Evolutionary conservation across 2,888 invertebrate genomes (phyloP).

Genomic region (Amphiduros pacificus): DNA sequence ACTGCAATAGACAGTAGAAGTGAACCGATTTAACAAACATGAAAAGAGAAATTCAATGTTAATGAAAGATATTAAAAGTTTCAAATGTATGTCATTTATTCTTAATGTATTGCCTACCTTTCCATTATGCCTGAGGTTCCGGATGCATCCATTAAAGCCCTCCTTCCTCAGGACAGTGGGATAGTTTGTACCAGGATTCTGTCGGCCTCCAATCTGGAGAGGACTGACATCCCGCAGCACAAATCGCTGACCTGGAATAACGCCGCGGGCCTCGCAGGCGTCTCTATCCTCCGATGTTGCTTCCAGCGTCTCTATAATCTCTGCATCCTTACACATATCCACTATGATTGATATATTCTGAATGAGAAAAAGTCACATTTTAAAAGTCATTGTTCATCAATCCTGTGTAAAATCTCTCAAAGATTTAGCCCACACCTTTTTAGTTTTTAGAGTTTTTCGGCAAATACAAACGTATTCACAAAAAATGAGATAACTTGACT

Average conservation of each 20-base stretch:
- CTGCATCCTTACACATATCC: slow-evolving; percentile 88
- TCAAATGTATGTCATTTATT: no score
- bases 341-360: no score
- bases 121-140: slow-evolving; percentile 93
- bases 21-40: no score
- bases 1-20: no score
- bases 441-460: no score
- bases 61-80: not conserved
- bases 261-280: slow-evolving; percentile 85
- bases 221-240: slow-evolving; percentile 94
- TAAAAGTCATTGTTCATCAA: no score
- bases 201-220: slow-evolving; percentile 84
- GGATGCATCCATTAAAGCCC: slow-evolving; percentile 93
- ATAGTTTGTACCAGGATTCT: slow-evolving; percentile 15
- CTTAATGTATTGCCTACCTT: slow-evolving; percentile 3
- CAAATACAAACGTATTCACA: no score
- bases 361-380: no score
- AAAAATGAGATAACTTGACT: slow-evolving; percentile 9
- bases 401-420: no score
- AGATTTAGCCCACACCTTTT: no score
- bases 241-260: slow-evolving; percentile 89
- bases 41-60: not conserved
- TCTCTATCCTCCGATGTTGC: slow-evolving; percentile 84
- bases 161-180: slow-evolving; percentile 44
- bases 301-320: slow-evolving; percentile 77